These are phyloP conservation scores for Capricornis sumatraensis DNA, from an alignment of 2,113 vertebrate species.

Conservation along the genomic window DNA sequence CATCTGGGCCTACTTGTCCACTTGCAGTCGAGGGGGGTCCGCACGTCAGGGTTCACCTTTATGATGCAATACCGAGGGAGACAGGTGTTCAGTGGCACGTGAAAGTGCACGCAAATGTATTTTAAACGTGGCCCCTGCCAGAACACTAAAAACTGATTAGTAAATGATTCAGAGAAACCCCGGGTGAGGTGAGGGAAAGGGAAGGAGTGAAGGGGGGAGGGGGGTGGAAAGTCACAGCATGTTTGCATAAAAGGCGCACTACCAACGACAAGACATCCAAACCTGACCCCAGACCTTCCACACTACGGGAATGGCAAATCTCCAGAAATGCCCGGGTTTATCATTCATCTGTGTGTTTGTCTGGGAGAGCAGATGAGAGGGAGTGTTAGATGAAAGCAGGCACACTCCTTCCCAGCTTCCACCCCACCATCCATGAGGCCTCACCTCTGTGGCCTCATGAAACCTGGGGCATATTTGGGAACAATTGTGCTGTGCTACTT, in stretches of 20 bases:
- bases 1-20: not conserved
- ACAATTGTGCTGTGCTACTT: not conserved
- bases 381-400: not conserved
- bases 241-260: not conserved
- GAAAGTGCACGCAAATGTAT: not conserved
- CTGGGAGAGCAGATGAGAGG: not conserved
- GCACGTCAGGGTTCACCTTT: not conserved
- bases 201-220: too few species aligned
- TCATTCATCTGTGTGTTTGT: not conserved
- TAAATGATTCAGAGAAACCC: too few species aligned
- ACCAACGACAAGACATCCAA: not conserved
- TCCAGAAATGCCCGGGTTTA: not conserved
- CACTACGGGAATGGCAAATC: fast-evolving
- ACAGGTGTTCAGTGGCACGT: not conserved
- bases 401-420: too few species aligned
- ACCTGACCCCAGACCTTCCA: not conserved
- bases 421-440: not conserved
- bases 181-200: fast-evolving
- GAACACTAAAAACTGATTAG: not conserved
- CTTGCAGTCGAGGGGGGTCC: not conserved
- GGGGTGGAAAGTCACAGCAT: too few species aligned
- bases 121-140: not conserved
- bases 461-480: not conserved
- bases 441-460: not conserved
- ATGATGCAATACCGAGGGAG: not conserved